Base-by-base conservation (phyloP, 2,797 vertebrate species). In the Scarus forsteni region DNA sequence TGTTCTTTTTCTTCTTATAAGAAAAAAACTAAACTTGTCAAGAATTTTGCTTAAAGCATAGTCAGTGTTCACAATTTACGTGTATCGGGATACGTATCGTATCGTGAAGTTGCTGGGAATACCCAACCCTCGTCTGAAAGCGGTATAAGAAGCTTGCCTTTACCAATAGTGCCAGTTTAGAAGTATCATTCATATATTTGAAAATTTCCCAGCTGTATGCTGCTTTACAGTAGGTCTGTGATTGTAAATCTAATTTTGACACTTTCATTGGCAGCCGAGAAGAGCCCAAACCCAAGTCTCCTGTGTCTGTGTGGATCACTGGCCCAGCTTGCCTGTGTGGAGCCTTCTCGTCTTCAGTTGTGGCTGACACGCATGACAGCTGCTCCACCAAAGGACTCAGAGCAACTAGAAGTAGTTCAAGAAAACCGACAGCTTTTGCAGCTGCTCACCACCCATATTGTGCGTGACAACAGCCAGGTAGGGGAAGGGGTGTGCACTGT, bases 401-500 rank as follows among this genome's bases (percentile, higher is more conserved):
- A 99, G 71, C 98, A 99, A 51, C 90, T 98, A 84, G 98, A 99
- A 0, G 77, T 96, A 10, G 96, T 98, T 69, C 98, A 99, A 69
- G 98, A 99, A 92, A 99, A 99, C 90, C 92, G 98, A n/a, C 98
- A 99, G 87, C 94, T 99, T 44, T 88, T 99, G 73, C 98, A 99
- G 83, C 88, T 97, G 58, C 91, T 99, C 73, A 99, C 98, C 6
- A 96, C 97, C 1, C 97, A 98, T 75, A 99, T 99, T 0, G 98
- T 99, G 16, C 94, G 98, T 40, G 98, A 99, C 87, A 98, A 98
- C 93, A 99, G 98, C 92, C 98, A 99, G 96, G 98, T 99, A 3
- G 98, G 98, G 34, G 98, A 99, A 95, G 98, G 98, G 0, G 98
- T 99, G 56, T 99, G 98, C 91, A 96, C 97, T 0, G 98, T 99